Conservation (phyloP, 2,888 invertebrate genomes). For the Phaedon cochleariae region DNA sequence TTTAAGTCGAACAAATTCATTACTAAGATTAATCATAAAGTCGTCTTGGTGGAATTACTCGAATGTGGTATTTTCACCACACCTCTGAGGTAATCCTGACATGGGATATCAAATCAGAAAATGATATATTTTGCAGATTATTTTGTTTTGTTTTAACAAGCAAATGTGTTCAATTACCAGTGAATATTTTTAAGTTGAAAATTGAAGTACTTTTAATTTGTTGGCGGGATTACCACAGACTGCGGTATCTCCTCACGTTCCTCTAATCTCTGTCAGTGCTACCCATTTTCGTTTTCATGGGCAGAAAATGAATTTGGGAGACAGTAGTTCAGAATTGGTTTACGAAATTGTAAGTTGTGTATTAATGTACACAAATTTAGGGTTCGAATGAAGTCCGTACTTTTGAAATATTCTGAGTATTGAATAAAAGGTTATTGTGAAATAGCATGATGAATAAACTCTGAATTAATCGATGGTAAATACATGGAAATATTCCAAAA, state of each 20-base stretch:
- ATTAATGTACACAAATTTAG: conserved; percentile 32
- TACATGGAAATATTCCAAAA: conserved; percentile 19
- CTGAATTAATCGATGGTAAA: conserved; percentile 3
- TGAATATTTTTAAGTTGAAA: too few species aligned
- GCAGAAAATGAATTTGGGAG: conserved; percentile 60
- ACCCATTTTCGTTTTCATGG: conserved; percentile 60
- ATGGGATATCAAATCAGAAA: too few species aligned
- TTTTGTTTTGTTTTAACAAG: background rate
- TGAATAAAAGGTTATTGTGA: background rate
- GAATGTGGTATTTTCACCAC: too few species aligned
- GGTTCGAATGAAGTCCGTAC: conserved; percentile 29
- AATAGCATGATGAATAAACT: background rate
- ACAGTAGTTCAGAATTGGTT: conserved; percentile 62
- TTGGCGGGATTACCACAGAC: background rate
- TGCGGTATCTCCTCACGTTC: background rate
- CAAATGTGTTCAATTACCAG: too few species aligned
- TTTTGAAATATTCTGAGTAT: conserved; percentile 27
- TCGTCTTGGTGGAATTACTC: too few species aligned
- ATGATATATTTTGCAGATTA: conserved; percentile 14
- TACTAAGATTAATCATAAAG: background rate
- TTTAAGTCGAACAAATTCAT: background rate
- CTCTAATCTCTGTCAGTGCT: conserved; percentile 48
- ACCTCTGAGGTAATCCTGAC: background rate
- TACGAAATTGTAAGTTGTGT: conserved; percentile 42
- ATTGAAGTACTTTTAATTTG: too few species aligned